Conservation (phyloP, 2,888 invertebrate genomes). For the Chydorus sphaericus region DNA sequence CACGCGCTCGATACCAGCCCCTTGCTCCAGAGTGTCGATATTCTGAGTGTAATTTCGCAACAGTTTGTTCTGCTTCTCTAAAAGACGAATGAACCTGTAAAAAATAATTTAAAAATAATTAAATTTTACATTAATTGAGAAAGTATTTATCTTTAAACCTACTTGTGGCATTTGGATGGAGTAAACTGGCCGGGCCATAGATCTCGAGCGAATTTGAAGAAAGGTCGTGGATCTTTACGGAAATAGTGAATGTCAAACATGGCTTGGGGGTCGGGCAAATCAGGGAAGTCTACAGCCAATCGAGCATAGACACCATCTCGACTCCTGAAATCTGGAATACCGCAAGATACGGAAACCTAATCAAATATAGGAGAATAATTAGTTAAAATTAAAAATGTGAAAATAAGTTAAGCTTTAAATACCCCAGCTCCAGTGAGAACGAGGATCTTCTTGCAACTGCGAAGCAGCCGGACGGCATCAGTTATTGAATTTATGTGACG, state of each 20-base stretch:
- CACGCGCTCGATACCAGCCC: slow-evolving; percentile 66
- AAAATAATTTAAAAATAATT: too few species aligned
- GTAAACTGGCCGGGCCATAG: slow-evolving; percentile 77
- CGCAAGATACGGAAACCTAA: slow-evolving; percentile 58
- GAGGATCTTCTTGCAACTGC: slow-evolving; percentile 53
- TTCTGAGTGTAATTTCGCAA: slow-evolving; percentile 83
- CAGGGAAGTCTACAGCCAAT: slow-evolving; percentile 70
- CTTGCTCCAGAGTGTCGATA: slow-evolving; percentile 76
- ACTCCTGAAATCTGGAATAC: slow-evolving; percentile 80
- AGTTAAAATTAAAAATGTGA: background rate
- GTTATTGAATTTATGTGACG: slow-evolving; percentile 50
- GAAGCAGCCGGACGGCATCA: slow-evolving; percentile 59
- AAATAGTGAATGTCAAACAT: slow-evolving; percentile 72
- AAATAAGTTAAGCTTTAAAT: too few species aligned
- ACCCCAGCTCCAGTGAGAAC: slow-evolving; percentile 82
- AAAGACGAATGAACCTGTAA: slow-evolving; percentile 56
- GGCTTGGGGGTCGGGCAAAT: slow-evolving; percentile 71
- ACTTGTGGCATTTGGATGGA: slow-evolving; percentile 67
- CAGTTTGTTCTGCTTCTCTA: slow-evolving; percentile 63
- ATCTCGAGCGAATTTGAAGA: slow-evolving; percentile 79
- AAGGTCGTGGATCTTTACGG: slow-evolving; percentile 66
- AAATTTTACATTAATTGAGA: too few species aligned
- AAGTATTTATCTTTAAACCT: slow-evolving; percentile 14
- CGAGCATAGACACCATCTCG: slow-evolving; percentile 74
- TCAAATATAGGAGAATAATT: background rate